A percentile compares a stretch with the other conserved stretches of the same genome.
Evolutionary conservation across 2,113 vertebrate genomes (phyloP).

Genomic region (Aspidoscelis tigris): DNA sequence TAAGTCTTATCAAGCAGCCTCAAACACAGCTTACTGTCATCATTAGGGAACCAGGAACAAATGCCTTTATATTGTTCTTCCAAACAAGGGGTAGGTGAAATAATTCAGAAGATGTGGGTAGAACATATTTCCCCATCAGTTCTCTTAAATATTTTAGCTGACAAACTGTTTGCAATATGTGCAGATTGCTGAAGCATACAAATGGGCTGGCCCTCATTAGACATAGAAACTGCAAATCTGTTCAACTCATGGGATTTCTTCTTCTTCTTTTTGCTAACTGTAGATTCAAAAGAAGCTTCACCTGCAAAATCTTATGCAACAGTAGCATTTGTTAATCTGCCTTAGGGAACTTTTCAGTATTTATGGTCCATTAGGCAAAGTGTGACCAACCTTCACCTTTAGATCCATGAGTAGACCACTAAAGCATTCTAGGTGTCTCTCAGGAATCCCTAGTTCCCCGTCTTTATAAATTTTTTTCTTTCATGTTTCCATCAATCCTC

Average conservation of each 20-base stretch:
- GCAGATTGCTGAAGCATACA: background rate
- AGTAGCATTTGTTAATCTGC: background rate
- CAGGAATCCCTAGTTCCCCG: too few relatives aligned
- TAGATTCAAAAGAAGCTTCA: background rate
- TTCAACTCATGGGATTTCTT: background rate
- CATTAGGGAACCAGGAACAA: too few relatives aligned
- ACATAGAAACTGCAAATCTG: conserved; percentile 17
- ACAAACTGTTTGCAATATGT: background rate
- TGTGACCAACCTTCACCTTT: too few relatives aligned
- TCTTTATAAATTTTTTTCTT: too few relatives aligned
- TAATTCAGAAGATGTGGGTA: background rate
- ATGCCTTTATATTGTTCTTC: too few relatives aligned
- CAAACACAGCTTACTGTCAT: too few relatives aligned
- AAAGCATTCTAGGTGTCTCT: too few relatives aligned
- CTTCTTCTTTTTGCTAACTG: background rate
- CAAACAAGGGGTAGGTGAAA: too few relatives aligned
- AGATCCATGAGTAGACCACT: too few relatives aligned
- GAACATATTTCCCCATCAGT: background rate
- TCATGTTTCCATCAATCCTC: too few relatives aligned
- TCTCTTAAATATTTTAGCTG: background rate
- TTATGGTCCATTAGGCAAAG: too few relatives aligned
- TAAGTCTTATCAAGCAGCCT: too few relatives aligned
- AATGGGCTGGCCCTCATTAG: conserved; percentile 22
- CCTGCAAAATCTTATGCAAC: background rate
- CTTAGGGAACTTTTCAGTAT: background rate